phyloP scores from a whole-genome alignment of 2,797 vertebrate species.

The Chaetodon trifasciatus region DNA sequence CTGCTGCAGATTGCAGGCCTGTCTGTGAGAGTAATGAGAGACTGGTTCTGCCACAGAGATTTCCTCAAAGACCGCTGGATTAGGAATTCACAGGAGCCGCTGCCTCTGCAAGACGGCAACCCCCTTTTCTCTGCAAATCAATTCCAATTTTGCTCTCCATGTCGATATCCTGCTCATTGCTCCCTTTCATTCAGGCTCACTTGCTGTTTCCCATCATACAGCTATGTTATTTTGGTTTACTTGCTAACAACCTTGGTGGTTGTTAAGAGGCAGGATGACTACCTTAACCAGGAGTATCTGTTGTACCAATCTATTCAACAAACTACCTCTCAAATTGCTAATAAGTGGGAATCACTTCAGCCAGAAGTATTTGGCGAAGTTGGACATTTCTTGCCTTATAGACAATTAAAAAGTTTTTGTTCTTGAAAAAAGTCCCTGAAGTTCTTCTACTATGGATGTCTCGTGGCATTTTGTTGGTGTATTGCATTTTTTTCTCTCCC shows the following conservation, averaged over 20 bases:
- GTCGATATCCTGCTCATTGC: slow-evolving; percentile 70
- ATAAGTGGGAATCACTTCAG: not conserved
- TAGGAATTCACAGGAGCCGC: slow-evolving; percentile 76
- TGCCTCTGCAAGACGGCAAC: slow-evolving; percentile 51
- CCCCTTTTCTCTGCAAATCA: slow-evolving; percentile 69
- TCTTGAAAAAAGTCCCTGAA: slow-evolving; percentile 11
- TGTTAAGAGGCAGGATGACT: slow-evolving; percentile 4
- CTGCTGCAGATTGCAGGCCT: slow-evolving; percentile 69
- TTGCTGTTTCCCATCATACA: slow-evolving; percentile 60
- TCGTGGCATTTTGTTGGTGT: slow-evolving; percentile 19
- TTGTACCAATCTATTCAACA: not conserved
- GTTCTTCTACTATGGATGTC: slow-evolving; percentile 11
- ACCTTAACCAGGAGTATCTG: not conserved
- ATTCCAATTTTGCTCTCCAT: slow-evolving; percentile 72
- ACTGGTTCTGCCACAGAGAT: slow-evolving; percentile 73
- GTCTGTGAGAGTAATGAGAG: slow-evolving; percentile 76
- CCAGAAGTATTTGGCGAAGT: not conserved
- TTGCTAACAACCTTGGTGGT: slow-evolving; percentile 25
- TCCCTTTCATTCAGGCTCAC: slow-evolving; percentile 52
- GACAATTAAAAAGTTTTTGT: slow-evolving; percentile 13
- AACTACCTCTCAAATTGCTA: slow-evolving; percentile 8
- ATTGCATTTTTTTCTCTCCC: slow-evolving; percentile 36
- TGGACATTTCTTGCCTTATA: not conserved
- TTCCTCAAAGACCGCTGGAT: slow-evolving; percentile 75
- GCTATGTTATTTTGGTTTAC: slow-evolving; percentile 44